These are phyloP conservation scores for Nudaria mundana DNA, from an alignment of 2,888 invertebrate species.

Conservation along the genomic window DNA sequence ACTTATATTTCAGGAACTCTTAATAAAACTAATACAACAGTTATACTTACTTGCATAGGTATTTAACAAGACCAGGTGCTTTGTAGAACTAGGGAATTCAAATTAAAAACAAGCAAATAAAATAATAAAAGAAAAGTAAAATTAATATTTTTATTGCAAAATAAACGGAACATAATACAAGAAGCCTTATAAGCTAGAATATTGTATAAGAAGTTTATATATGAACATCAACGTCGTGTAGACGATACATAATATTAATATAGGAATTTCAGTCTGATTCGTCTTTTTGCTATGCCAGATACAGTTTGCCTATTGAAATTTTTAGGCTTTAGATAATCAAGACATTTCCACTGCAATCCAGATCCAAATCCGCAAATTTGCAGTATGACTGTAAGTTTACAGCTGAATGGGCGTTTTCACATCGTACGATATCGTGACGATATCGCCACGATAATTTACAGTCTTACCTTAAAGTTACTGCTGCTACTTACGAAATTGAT, in stretches of 20 bases:
- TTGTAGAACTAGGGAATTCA: too few relatives aligned
- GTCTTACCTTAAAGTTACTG: too few relatives aligned
- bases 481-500: too few relatives aligned
- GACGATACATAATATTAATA: constrained; percentile 17
- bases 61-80: background rate
- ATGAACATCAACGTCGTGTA: constrained; percentile 18
- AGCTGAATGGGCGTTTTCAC: too few relatives aligned
- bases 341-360: too few relatives aligned
- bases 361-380: too few relatives aligned
- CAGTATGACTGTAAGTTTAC: too few relatives aligned
- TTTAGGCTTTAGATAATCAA: too few relatives aligned
- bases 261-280: constrained; percentile 33
- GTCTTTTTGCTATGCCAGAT: constrained; percentile 29
- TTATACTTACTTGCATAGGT: background rate
- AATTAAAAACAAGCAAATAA: constrained; percentile 14
- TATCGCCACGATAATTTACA: too few relatives aligned
- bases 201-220: constrained; percentile 19
- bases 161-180: constrained; percentile 44
- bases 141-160: constrained; percentile 38
- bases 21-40: background rate
- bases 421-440: too few relatives aligned
- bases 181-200: constrained; percentile 36
- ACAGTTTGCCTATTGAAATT: too few relatives aligned
- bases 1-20: background rate
- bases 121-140: constrained; percentile 39